phyloP scores from a whole-genome alignment of 2,797 vertebrate genomes.

The Phoxinus dragarum region DNA sequence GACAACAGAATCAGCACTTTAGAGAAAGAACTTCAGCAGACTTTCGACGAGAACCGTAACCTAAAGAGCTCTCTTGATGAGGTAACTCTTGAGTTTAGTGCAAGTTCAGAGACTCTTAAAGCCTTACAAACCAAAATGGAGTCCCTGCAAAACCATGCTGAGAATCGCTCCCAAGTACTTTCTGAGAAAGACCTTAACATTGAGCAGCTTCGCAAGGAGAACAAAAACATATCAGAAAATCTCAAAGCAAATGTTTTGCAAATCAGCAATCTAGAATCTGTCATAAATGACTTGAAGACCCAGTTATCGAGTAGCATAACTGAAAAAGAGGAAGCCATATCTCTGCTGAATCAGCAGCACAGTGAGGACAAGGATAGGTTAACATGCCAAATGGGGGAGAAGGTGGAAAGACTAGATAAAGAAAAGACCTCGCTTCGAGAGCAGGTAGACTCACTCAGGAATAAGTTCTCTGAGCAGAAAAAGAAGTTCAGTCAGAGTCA shows the following conservation, averaged over 20 bases:
- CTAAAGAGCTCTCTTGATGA: conserved; percentile 83
- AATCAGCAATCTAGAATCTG: conserved; percentile 77
- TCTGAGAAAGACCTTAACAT: conserved; percentile 86
- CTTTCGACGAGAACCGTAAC: conserved; percentile 77
- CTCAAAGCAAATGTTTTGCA: conserved; percentile 81
- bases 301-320: conserved; percentile 80
- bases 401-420: conserved; percentile 77
- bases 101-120: conserved; percentile 81
- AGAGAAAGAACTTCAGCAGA: conserved; percentile 81
- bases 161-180: conserved; percentile 77
- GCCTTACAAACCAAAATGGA: conserved; percentile 87
- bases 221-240: conserved; percentile 80
- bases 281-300: conserved; percentile 80
- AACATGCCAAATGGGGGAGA: conserved; percentile 77
- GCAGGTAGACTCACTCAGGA: conserved; percentile 78
- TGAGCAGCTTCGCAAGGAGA: conserved; percentile 84
- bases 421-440: conserved; percentile 84
- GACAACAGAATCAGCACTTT: conserved; percentile 79
- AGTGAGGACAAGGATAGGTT: conserved; percentile 76
- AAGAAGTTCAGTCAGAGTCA: conserved; percentile 81
- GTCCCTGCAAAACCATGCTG: conserved; percentile 76
- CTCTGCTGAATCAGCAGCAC: conserved; percentile 79
- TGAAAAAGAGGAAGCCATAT: conserved; percentile 88
- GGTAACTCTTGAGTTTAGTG: conserved; percentile 80
- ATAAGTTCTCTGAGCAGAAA: conserved; percentile 86